Evolutionary conservation across 2,888 invertebrate species (phyloP).

Genomic region (Cataglyphis livida): DNA sequence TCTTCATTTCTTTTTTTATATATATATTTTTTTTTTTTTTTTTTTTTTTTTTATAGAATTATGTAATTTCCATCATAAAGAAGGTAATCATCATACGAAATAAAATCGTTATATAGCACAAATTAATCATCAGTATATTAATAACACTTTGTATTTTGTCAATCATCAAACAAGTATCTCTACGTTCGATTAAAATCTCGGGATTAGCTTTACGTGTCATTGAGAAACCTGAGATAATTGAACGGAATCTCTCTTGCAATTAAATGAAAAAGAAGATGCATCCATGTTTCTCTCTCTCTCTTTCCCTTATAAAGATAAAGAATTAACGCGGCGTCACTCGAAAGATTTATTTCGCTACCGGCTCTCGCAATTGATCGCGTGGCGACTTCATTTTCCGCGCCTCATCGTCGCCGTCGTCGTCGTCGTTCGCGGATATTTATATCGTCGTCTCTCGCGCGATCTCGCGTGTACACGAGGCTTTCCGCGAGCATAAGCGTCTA

Average conservation of each 20-base stretch:
- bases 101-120: slow-evolving; percentile 20
- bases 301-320: slow-evolving; percentile 40
- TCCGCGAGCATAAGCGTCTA: slow-evolving; percentile 77
- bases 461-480: slow-evolving; percentile 66
- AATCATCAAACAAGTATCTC: slow-evolving; percentile 26
- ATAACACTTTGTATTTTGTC: slow-evolving; percentile 25
- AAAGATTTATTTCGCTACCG: slow-evolving; percentile 37
- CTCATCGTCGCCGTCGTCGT: slow-evolving; percentile 69
- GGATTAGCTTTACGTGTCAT: slow-evolving; percentile 33
- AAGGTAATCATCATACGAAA: neutral
- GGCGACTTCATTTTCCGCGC: slow-evolving; percentile 78
- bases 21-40: neutral
- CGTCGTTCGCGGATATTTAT: slow-evolving; percentile 47
- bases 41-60: neutral
- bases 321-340: slow-evolving; percentile 27
- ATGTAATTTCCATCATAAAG: neutral
- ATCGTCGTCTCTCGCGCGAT: slow-evolving; percentile 3
- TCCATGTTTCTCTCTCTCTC: slow-evolving; percentile 11
- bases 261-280: slow-evolving; percentile 43
- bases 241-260: slow-evolving; percentile 18
- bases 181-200: slow-evolving; percentile 20
- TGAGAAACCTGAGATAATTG: slow-evolving; percentile 22
- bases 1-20: neutral
- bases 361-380: slow-evolving; percentile 39
- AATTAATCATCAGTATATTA: slow-evolving; percentile 40